phyloP scores from a whole-genome alignment of 2,888 invertebrate genomes.

The Sipha maydis region DNA sequence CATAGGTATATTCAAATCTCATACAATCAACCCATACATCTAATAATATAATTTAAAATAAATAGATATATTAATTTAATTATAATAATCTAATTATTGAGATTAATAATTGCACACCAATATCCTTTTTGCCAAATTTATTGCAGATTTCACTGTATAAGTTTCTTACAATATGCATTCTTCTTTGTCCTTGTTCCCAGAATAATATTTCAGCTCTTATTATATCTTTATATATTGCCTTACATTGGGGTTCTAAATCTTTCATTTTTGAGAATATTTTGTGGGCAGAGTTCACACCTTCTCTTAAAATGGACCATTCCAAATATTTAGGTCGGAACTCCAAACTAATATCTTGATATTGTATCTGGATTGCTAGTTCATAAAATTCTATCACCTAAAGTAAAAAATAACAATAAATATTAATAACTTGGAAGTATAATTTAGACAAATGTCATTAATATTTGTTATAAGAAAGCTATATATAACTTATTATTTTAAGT shows the following conservation, averaged over 20 bases:
- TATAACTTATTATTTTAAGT: too few species aligned
- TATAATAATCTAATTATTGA: not conserved
- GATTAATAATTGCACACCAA: not conserved
- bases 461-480: not conserved
- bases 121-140: not conserved
- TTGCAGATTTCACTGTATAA: not conserved
- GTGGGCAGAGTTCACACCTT: not conserved
- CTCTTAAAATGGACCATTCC: not conserved
- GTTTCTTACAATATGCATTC: not conserved
- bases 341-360: not conserved
- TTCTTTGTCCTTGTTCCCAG: not conserved
- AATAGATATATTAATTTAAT: not conserved
- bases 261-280: not conserved
- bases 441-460: too few species aligned
- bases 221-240: not conserved
- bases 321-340: not conserved
- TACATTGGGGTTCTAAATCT: not conserved
- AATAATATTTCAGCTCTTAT: not conserved
- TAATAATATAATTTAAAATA: not conserved
- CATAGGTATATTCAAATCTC: not conserved
- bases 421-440: too few species aligned
- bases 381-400: not conserved
- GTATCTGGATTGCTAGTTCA: too few species aligned
- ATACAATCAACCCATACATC: not conserved
- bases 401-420: not conserved